Base-by-base conservation (phyloP, 1,140 invertebrate genomes). In the Hyposmocoma kahamanoa region DNA sequence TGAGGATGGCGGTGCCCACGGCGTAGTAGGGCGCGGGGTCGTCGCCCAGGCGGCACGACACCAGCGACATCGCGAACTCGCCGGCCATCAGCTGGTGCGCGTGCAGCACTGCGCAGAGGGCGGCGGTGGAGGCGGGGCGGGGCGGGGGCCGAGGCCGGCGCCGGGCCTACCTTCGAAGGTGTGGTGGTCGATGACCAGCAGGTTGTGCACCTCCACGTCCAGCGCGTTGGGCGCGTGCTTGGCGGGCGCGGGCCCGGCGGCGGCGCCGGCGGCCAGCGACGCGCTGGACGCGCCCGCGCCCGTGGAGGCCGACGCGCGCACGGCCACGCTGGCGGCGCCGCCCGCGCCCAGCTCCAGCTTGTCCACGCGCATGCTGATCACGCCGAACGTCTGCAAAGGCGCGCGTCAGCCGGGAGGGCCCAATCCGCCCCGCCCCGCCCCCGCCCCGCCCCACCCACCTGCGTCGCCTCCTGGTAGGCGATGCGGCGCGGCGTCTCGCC, bases 181-280 rank as follows among this genome's bases (percentile, higher is more conserved):
- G 75, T 98, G 96, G 69, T 99, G 97, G 88, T 99, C 96, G 50
- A 99, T 92, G 21, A 99, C 89, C 2, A 99, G 88, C 26, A 99
- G 88, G 85, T 95, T 98, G 77, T 98, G 93, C 10, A 97, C 90
- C 86, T 99, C 97, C 11, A 97, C 90, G 86, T 98, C 97, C 89
- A 43, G 93, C 91, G 76, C 92, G 90, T 1, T 93, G 95, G 53
- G 94, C 94, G 20, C 95, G 94, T 80, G 94, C 94, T 47, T 77
- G 47, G 90, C 90, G 58, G 93, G 86, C 13, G 92, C 84, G 9
- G 93, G 91, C 28, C 9, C 18, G 88, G 86, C 19, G 91, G 86
- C 20, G 92, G 91, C 61, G 54, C 62, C 53, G 42, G 49, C 22
- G 67, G 43, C 42, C 22, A 47, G 50, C 9, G 60, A 46, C 20